Percentiles rank a stretch among this genome's conserved stretches.
Evolutionary conservation across 1,140 invertebrate genomes (phyloP).

Genomic region (Leptopilina clavipes): DNA sequence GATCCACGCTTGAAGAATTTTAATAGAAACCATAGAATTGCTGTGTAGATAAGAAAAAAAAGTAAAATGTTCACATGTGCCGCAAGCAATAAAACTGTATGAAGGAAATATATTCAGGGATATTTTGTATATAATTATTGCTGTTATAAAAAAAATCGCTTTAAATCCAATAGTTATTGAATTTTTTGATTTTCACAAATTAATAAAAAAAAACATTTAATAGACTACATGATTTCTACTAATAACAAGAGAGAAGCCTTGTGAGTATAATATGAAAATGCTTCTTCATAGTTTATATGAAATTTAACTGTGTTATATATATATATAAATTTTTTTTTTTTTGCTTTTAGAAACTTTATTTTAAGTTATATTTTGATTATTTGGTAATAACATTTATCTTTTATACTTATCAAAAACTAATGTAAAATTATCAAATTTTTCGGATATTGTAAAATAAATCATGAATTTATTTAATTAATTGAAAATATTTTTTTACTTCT

Average conservation of each 20-base stretch:
- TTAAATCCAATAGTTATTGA: constrained; percentile 1
- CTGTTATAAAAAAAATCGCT: constrained; percentile 53
- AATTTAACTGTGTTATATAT: too few species aligned
- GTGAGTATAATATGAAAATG: background rate
- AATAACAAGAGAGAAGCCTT: constrained; percentile 1
- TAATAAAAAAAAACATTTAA: background rate
- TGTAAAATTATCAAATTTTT: too few species aligned
- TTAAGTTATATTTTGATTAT: too few species aligned
- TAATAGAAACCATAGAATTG: background rate
- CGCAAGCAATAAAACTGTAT: constrained; percentile 14
- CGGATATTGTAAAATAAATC: too few species aligned
- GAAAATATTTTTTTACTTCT: too few species aligned
- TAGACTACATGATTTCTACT: background rate
- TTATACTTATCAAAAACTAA: too few species aligned
- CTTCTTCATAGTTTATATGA: too few species aligned
- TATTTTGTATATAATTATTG: constrained; percentile 69
- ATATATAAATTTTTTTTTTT: too few species aligned
- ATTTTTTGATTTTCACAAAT: background rate
- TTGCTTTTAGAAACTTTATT: too few species aligned
- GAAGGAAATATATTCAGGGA: constrained; percentile 63
- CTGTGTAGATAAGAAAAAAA: background rate
- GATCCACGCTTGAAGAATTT: background rate
- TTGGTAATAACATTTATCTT: too few species aligned
- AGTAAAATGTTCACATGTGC: background rate
- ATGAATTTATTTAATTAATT: too few species aligned